Evolutionary conservation across 2,888 invertebrate species (phyloP).

Genomic region (Trichopoda pennipes): DNA sequence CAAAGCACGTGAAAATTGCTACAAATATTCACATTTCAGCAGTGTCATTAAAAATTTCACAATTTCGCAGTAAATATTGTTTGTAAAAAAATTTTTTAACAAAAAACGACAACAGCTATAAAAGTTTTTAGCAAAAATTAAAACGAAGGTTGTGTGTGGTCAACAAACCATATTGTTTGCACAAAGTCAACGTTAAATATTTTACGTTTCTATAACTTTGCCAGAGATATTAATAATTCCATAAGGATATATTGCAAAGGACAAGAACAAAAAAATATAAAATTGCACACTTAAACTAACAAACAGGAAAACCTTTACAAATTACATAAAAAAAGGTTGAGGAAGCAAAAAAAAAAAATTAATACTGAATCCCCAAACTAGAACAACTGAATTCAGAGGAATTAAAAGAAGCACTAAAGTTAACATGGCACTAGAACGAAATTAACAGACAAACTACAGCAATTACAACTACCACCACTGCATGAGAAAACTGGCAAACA

Average conservation of each 20-base stretch:
- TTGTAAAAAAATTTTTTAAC: not conserved
- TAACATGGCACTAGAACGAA: slow-evolving; percentile 57
- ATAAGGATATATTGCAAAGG: slow-evolving; percentile 70
- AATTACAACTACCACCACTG: slow-evolving; percentile 11
- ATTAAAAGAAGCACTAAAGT: slow-evolving; percentile 75
- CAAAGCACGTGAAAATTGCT: not conserved
- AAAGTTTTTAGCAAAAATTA: slow-evolving; percentile 46
- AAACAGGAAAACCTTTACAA: slow-evolving; percentile 21
- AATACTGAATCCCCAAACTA: slow-evolving; percentile 50
- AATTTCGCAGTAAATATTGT: not conserved
- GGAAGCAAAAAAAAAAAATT: too few relatives aligned
- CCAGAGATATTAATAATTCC: slow-evolving; percentile 75
- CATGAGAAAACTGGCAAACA: slow-evolving; percentile 13
- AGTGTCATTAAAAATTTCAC: not conserved
- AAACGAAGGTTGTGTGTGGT: slow-evolving; percentile 52
- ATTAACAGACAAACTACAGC: slow-evolving; percentile 54
- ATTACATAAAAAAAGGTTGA: not conserved
- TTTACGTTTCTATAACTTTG: slow-evolving; percentile 41
- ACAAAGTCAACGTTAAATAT: slow-evolving; percentile 40
- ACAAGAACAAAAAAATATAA: slow-evolving; percentile 37
- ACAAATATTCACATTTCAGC: not conserved
- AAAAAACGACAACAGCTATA: slow-evolving; percentile 30
- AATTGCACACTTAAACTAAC: slow-evolving; percentile 47
- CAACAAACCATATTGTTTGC: slow-evolving; percentile 58
- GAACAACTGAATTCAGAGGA: slow-evolving; percentile 70